These are phyloP conservation scores for Sipha maydis DNA, from an alignment of 2,888 invertebrate genomes.

Conservation along the genomic window DNA sequence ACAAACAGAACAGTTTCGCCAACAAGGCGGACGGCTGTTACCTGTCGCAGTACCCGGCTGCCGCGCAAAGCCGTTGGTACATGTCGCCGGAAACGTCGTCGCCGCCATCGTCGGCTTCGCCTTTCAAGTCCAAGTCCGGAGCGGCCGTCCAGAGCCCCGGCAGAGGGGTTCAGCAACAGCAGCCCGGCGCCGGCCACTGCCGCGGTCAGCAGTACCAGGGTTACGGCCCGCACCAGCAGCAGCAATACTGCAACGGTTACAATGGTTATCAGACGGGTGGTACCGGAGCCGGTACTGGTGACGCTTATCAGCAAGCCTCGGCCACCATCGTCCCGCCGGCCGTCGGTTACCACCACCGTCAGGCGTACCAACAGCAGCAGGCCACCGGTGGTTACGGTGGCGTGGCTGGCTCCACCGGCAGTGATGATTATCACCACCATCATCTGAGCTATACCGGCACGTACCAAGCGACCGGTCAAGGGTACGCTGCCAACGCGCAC, in stretches of 20 bases:
- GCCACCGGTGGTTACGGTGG: slow-evolving; percentile 63
- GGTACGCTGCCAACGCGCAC: slow-evolving; percentile 35
- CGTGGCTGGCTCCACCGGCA: slow-evolving; percentile 64
- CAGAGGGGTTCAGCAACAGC: slow-evolving; percentile 66
- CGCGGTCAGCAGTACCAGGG: slow-evolving; percentile 50
- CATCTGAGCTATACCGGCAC: slow-evolving; percentile 42
- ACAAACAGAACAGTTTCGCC: slow-evolving; percentile 45
- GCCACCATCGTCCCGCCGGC: slow-evolving; percentile 65
- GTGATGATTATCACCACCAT: slow-evolving; percentile 35
- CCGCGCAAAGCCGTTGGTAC: slow-evolving; percentile 39
- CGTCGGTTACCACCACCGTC: slow-evolving; percentile 66
- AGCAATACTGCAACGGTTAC: slow-evolving; percentile 61
- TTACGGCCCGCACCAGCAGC: slow-evolving; percentile 38
- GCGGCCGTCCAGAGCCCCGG: slow-evolving; percentile 64
- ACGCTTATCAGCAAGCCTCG: slow-evolving; percentile 61
- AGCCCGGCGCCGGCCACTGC: slow-evolving; percentile 64
- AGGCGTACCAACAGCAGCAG: slow-evolving; percentile 66
- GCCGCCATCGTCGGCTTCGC: slow-evolving; percentile 41
- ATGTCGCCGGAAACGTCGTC: slow-evolving; percentile 55
- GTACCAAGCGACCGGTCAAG: slow-evolving; percentile 42
- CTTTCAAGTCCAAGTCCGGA: slow-evolving; percentile 44
- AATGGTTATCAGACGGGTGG: slow-evolving; percentile 65
- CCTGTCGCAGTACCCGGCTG: slow-evolving; percentile 64
- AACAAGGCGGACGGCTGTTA: slow-evolving; percentile 48
- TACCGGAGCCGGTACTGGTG: slow-evolving; percentile 63